A percentile compares a stretch with the other conserved stretches of the same genome.
phyloP scores from a whole-genome alignment of 2,888 invertebrate species.

The Yponomeuta sedellus region DNA sequence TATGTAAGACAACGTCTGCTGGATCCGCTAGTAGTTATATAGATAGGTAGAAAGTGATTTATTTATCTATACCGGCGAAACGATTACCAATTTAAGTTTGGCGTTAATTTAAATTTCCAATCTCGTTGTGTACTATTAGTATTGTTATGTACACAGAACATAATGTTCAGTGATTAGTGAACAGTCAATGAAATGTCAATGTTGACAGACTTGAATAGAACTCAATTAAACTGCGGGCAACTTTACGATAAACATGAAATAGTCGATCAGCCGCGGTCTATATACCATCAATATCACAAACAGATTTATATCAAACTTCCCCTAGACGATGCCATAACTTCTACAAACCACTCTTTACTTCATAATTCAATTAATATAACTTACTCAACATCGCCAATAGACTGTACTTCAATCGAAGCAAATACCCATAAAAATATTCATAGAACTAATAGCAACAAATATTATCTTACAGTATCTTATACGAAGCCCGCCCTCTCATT shows the following conservation, averaged over 20 bases:
- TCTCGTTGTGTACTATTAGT: too few relatives aligned
- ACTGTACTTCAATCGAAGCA: constrained; percentile 5
- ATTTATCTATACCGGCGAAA: too few relatives aligned
- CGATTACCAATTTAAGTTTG: too few relatives aligned
- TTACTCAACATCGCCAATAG: background rate
- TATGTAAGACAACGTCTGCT: too few relatives aligned
- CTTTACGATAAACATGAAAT: background rate
- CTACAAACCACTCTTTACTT: background rate
- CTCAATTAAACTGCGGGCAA: too few relatives aligned
- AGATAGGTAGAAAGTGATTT: too few relatives aligned
- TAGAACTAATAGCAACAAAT: constrained; percentile 6
- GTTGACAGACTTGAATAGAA: too few relatives aligned
- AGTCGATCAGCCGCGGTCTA: background rate
- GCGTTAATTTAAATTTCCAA: too few relatives aligned
- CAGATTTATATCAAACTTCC: background rate
- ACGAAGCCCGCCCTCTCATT: constrained; percentile 31
- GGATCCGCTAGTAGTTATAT: too few relatives aligned
- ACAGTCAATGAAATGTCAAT: too few relatives aligned
- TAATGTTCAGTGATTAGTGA: too few relatives aligned
- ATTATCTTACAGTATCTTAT: constrained; percentile 6
- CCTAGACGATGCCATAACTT: background rate
- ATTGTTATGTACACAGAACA: too few relatives aligned
- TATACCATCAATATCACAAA: background rate
- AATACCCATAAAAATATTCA: constrained; percentile 11
- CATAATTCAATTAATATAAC: constrained; percentile 10